A percentile compares a stretch with the other conserved stretches of the same genome.
Conservation (phyloP, 1,140 invertebrate genomes). For the Melipona quadrifasciata region DNA sequence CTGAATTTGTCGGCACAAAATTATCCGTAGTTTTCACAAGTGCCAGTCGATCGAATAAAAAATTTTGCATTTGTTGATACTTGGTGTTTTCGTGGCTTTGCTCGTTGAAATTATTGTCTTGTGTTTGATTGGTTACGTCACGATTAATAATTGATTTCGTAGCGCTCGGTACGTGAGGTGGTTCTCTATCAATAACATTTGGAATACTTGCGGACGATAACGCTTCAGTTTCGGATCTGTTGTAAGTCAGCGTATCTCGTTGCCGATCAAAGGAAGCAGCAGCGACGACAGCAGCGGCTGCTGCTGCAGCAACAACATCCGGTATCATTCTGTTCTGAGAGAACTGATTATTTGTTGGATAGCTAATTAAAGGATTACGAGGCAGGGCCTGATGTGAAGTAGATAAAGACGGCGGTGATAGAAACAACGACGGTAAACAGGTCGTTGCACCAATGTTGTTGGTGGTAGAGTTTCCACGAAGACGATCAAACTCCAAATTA, state of each 20-base stretch:
- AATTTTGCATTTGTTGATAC: conserved; percentile 50
- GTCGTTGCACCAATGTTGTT: conserved; percentile 18
- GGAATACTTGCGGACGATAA: not conserved
- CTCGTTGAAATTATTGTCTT: conserved; percentile 8
- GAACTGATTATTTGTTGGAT: conserved; percentile 31
- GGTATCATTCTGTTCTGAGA: conserved; percentile 54
- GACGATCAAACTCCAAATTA: conserved; percentile 38
- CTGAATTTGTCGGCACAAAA: conserved; percentile 31
- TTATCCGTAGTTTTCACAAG: conserved; percentile 19
- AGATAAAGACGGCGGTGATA: conserved; percentile 20
- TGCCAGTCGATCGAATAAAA: conserved; percentile 35
- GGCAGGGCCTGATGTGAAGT: conserved; percentile 45
- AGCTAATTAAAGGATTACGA: conserved; percentile 14
- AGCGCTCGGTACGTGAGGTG: not conserved
- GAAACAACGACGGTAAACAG: conserved; percentile 28
- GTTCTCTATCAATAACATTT: conserved; percentile 15
- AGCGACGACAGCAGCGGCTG: conserved; percentile 58
- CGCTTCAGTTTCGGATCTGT: not conserved
- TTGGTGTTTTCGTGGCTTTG: conserved; percentile 26
- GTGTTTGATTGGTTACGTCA: conserved; percentile 16
- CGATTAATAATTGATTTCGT: not conserved
- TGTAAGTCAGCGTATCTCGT: conserved; percentile 33
- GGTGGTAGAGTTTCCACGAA: not conserved
- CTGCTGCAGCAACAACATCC: conserved; percentile 56
- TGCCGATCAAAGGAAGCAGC: conserved; percentile 58